Percentiles rank a stretch among this genome's conserved stretches.
Evolutionary conservation across 1,140 invertebrate genomes (phyloP).

Genomic region (Tetramorium parvispinum): DNA sequence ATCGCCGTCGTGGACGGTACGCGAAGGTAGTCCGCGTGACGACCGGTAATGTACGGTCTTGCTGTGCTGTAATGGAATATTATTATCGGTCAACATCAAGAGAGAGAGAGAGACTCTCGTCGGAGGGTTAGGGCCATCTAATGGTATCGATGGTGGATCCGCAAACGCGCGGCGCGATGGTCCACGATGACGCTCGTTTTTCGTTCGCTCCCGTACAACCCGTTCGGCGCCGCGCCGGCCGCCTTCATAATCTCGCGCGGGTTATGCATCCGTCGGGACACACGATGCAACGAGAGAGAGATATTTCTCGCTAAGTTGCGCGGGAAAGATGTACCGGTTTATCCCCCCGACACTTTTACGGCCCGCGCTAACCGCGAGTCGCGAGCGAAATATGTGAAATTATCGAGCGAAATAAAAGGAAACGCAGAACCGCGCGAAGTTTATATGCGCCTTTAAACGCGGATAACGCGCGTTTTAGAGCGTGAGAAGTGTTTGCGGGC

Average conservation of each 20-base stretch:
- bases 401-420: constrained; percentile 55
- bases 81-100: constrained; percentile 85
- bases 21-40: constrained; percentile 81
- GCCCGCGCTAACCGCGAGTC: constrained; percentile 47
- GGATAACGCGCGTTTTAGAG: constrained; percentile 54
- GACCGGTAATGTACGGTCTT: constrained; percentile 83
- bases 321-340: constrained; percentile 67
- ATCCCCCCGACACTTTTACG: constrained; percentile 64
- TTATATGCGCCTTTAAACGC: constrained; percentile 44
- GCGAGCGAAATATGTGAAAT: constrained; percentile 57
- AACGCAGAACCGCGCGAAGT: constrained; percentile 22
- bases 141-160: constrained; percentile 65
- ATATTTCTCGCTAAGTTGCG: constrained; percentile 47
- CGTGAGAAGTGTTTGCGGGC: constrained; percentile 53
- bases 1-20: constrained; percentile 79
- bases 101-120: constrained; percentile 42
- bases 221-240: constrained; percentile 37
- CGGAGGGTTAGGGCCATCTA: constrained; percentile 78
- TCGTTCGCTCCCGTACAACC: constrained; percentile 1
- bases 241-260: constrained; percentile 29
- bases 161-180: constrained; percentile 19
- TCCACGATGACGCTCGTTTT: constrained; percentile 11
- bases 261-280: constrained; percentile 54
- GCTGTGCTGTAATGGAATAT: constrained; percentile 83
- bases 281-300: constrained; percentile 36